These are phyloP conservation scores for Oryctes rhinoceros DNA, from an alignment of 1,140 invertebrate genomes.

Conservation along the genomic window DNA sequence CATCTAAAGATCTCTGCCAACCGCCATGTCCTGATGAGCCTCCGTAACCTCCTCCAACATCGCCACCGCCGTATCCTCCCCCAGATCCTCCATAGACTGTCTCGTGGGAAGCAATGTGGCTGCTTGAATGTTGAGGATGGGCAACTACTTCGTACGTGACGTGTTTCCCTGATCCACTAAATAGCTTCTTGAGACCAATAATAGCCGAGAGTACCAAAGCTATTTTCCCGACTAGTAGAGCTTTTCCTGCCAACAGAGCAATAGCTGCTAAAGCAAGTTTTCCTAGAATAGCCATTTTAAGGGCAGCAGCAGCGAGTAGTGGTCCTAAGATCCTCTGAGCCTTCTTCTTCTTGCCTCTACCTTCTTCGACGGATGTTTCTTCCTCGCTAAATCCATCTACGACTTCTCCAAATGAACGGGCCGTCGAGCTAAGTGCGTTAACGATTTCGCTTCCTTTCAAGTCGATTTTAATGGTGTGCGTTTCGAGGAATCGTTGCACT, in stretches of 20 bases:
- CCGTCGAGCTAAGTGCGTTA: slow-evolving; percentile 78
- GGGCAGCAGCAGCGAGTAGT: slow-evolving; percentile 74
- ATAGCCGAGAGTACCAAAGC: slow-evolving; percentile 82
- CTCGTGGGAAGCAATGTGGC: slow-evolving; percentile 70
- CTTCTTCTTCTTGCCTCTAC: slow-evolving; percentile 83
- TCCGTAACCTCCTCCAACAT: slow-evolving; percentile 65
- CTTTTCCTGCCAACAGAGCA: slow-evolving; percentile 84
- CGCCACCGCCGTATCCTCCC: slow-evolving; percentile 65
- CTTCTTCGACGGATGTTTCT: slow-evolving; percentile 69
- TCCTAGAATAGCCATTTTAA: slow-evolving; percentile 80
- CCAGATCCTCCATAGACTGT: slow-evolving; percentile 66
- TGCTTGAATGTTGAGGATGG: slow-evolving; percentile 79
- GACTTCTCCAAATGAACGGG: slow-evolving; percentile 77
- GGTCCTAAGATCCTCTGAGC: slow-evolving; percentile 80
- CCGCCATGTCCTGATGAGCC: slow-evolving; percentile 69
- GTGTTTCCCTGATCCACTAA: slow-evolving; percentile 75
- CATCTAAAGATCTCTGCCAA: slow-evolving; percentile 77
- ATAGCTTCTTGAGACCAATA: slow-evolving; percentile 82
- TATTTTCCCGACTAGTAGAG: slow-evolving; percentile 82
- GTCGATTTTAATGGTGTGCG: slow-evolving; percentile 84
- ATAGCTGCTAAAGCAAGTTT: slow-evolving; percentile 80
- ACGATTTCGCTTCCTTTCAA: slow-evolving; percentile 84
- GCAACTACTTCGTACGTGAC: slow-evolving; percentile 86
- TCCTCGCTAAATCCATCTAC: slow-evolving; percentile 65
- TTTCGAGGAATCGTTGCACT: slow-evolving; percentile 76